These are phyloP conservation scores for Papilio glaucus DNA, from an alignment of 1,140 invertebrate species.

Conservation along the genomic window DNA sequence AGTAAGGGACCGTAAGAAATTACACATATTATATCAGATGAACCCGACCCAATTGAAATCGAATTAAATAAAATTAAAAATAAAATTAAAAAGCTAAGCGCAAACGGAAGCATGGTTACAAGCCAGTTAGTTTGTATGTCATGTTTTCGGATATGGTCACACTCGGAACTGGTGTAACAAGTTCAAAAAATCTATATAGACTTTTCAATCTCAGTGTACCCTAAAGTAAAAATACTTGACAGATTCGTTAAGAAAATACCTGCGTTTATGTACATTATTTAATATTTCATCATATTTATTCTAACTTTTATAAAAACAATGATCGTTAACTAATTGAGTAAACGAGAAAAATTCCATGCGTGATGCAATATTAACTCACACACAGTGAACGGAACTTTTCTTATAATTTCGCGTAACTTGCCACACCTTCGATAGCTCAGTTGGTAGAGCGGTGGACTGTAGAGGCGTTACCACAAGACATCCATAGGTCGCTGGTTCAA, in stretches of 20 bases:
- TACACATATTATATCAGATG: too few species aligned
- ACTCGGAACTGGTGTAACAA: neutral
- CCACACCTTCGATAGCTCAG: slow-evolving; percentile 61
- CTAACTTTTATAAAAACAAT: slow-evolving; percentile 3
- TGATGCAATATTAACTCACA: slow-evolving; percentile 10
- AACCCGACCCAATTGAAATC: too few species aligned
- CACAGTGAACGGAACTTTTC: neutral
- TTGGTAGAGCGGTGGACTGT: slow-evolving; percentile 56
- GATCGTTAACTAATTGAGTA: slow-evolving; percentile 5
- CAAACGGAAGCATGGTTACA: too few species aligned
- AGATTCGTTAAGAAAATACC: too few species aligned
- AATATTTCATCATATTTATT: neutral
- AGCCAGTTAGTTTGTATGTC: too few species aligned
- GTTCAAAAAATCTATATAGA: neutral
- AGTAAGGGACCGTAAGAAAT: too few species aligned
- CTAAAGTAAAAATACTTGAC: neutral
- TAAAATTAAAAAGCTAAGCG: too few species aligned
- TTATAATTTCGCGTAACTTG: slow-evolving; percentile 42
- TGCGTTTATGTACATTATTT: too few species aligned
- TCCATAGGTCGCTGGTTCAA: slow-evolving; percentile 49
- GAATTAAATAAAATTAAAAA: too few species aligned
- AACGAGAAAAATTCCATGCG: slow-evolving; percentile 14
- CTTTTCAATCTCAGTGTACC: neutral
- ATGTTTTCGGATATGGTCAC: too few species aligned
- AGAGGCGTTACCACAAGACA: slow-evolving; percentile 49